Conservation (phyloP, 2,888 invertebrate genomes). For the Caenorhabditis angaria region DNA sequence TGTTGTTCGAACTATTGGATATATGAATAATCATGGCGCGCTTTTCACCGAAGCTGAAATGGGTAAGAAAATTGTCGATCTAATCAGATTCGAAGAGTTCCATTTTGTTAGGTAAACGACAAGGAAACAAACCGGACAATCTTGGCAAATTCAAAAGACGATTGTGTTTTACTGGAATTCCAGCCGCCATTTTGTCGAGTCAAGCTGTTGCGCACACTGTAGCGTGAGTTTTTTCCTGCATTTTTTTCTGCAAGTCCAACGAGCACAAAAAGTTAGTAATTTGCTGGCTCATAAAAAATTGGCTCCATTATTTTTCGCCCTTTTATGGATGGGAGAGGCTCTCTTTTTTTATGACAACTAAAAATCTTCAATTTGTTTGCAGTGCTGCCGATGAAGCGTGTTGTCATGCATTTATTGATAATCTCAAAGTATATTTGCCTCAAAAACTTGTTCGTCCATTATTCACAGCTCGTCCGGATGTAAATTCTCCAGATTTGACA, state of each 20-base stretch:
- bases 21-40: background rate
- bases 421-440: background rate
- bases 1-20: background rate
- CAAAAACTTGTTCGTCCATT: background rate
- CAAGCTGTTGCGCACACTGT: background rate
- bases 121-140: background rate
- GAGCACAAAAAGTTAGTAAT: too few species aligned
- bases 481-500: background rate
- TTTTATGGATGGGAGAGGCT: too few species aligned
- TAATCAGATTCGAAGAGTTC: background rate
- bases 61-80: background rate
- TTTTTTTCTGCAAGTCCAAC: too few species aligned
- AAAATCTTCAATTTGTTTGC: too few species aligned
- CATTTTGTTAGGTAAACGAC: background rate
- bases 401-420: background rate
- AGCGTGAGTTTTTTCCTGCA: background rate
- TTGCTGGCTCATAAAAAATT: too few species aligned
- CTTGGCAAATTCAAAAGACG: background rate
- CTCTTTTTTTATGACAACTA: too few species aligned
- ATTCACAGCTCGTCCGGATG: background rate
- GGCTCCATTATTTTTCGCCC: too few species aligned
- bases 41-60: background rate
- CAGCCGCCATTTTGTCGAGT: background rate
- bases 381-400: background rate
- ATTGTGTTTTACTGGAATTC: background rate